These are phyloP conservation scores for Chiroxiphia lanceolata DNA, from an alignment of 2,797 vertebrate species.

Conservation along the genomic window DNA sequence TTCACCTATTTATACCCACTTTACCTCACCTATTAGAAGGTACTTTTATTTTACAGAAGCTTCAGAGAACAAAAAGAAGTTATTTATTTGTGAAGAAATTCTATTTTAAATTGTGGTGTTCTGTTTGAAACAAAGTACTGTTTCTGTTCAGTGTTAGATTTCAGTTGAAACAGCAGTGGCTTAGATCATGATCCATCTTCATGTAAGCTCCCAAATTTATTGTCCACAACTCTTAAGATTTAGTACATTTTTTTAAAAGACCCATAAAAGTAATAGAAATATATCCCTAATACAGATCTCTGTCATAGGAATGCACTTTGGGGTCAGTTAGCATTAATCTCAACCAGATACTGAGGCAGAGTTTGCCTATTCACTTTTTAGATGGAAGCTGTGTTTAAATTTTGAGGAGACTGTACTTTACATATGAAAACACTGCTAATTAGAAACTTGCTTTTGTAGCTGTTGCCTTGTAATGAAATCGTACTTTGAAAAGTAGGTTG, in stretches of 20 bases:
- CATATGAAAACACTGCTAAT: background rate
- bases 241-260: background rate
- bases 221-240: background rate
- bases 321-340: background rate
- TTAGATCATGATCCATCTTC: background rate
- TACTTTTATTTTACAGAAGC: constrained; percentile 48
- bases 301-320: background rate
- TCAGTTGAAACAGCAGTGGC: background rate
- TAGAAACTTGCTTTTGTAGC: background rate
- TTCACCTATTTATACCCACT: constrained; percentile 97
- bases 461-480: background rate
- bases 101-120: background rate
- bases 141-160: background rate
- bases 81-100: background rate
- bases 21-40: constrained; percentile 98
- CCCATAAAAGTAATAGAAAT: background rate
- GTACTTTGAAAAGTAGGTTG: background rate
- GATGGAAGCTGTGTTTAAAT: background rate
- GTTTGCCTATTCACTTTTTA: background rate
- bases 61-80: background rate
- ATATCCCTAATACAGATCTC: background rate
- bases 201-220: background rate
- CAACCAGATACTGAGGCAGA: background rate
- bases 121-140: background rate
- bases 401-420: background rate